phyloP scores from a whole-genome alignment of 2,888 invertebrate species.

The Tinea semifulvella region DNA sequence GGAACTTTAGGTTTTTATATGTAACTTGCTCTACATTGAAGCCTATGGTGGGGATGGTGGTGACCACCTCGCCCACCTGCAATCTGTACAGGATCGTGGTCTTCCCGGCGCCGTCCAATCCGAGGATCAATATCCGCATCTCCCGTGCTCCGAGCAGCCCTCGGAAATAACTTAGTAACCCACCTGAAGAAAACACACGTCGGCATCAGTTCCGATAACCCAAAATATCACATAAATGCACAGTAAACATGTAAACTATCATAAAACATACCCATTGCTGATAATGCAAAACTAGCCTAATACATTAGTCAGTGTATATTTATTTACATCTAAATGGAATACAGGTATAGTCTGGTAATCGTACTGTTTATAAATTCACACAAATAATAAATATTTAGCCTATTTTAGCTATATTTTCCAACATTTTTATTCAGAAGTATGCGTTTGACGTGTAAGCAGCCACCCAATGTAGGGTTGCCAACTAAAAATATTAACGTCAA shows the following conservation, averaged over 20 bases:
- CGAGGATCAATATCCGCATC: conserved; percentile 97
- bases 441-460: conserved; percentile 46
- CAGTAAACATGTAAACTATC: neutral
- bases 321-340: conserved; percentile 27
- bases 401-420: conserved; percentile 30
- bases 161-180: conserved; percentile 95
- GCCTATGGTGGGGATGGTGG: conserved; percentile 97
- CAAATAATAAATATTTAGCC: conserved; percentile 23
- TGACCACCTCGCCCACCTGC: conserved; percentile 98
- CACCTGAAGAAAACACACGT: conserved; percentile 71
- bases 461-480: conserved; percentile 29
- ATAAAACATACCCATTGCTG: conserved; percentile 1
- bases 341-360: conserved; percentile 18
- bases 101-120: conserved; percentile 98
- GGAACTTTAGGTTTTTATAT: conserved; percentile 99
- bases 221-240: neutral
- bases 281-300: conserved; percentile 36
- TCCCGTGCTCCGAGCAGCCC: conserved; percentile 95
- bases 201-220: neutral
- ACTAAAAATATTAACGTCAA: conserved; percentile 16
- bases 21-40: conserved; percentile 99
- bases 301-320: conserved; percentile 33
- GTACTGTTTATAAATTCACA: conserved; percentile 25
- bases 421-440: conserved; percentile 36
- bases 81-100: conserved; percentile 98